phyloP scores from a whole-genome alignment of 2,797 vertebrate genomes.

The Emydoidea blandingii region DNA sequence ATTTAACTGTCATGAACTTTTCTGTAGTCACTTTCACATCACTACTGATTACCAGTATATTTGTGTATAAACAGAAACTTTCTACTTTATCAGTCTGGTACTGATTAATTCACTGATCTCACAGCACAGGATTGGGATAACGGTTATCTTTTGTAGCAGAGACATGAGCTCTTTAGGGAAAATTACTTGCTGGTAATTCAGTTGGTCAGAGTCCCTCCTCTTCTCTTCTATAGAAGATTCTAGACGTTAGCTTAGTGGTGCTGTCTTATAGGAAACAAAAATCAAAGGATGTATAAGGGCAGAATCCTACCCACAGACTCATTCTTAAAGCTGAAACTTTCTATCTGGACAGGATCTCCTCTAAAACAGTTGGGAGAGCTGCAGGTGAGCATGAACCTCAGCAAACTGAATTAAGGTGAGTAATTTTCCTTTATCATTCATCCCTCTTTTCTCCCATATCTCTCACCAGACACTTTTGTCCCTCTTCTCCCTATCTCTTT shows the following conservation, averaged over 20 bases:
- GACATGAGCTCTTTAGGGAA: not conserved
- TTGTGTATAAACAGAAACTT: constrained; percentile 12
- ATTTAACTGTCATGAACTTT: not conserved
- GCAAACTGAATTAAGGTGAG: not conserved
- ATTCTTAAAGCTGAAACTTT: not conserved
- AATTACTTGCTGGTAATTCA: not conserved
- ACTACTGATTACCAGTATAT: not conserved
- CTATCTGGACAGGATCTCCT: not conserved
- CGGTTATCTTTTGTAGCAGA: not conserved
- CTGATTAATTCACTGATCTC: not conserved
- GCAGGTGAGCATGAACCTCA: not conserved
- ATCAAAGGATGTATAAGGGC: not conserved
- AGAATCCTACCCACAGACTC: not conserved
- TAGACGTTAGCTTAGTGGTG: not conserved
- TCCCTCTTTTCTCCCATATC: not conserved
- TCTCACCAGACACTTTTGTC: not conserved
- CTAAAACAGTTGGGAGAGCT: not conserved
- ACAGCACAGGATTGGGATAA: no score
- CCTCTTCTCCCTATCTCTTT: not conserved
- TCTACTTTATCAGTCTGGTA: not conserved
- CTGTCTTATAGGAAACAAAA: not conserved
- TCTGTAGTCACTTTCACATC: not conserved
- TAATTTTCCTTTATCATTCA: not conserved
- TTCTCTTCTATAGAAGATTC: not conserved
- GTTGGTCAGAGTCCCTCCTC: not conserved